Evolutionary conservation across 2,113 vertebrate species (phyloP), one percentile per base, ranked within the genome.

Genomic region (Dascyllus trimaculatus): DNA sequence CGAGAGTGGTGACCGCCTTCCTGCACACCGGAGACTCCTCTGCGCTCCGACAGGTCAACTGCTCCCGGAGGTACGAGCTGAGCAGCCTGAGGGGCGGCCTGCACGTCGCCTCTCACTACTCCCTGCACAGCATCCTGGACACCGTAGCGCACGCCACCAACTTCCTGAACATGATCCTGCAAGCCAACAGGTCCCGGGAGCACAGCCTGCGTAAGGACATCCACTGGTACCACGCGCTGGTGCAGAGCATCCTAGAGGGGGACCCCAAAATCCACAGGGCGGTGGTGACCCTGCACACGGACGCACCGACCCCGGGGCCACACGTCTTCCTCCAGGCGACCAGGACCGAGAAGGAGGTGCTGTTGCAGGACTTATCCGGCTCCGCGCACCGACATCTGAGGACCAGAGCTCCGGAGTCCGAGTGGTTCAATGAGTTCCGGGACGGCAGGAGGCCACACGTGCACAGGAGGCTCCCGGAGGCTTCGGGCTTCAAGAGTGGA

Each of bases 321-420:
- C 96, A 96, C 85, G 86, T 99, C 8, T 96, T 97, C 76, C 96
- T 99, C 17, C 97, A 99, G 92, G 98, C 97, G 63, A 97, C 96
- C 19, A 93, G 96, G 15, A 94, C 92, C 0, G 95, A 95, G 67
- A 93, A 94, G 64, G 95, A 94, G 53, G 94, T 99, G 77, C 91
- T 96, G 53, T 71, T 99, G 43, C 96, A 96, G 88, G 96, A 99
- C 87, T 85, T 99, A 49, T 97, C 97, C 53, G 79, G 80, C 66
- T 94, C 93, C 0, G 96, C 94, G 57, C 96, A 96, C 75, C 95
- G 92, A 38, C 88, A 81, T 18, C 91, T 97, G 86, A 94, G 89
- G 69, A 96, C 95, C 11, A 90, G 93, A 80, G 95, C 95, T 0
- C 82, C 95, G 43, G 97, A 98, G 68, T 94, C 94, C 0, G 97